Evolutionary conservation across 2,113 vertebrate species (phyloP).

Genomic region (Bagarius yarrelli): DNA sequence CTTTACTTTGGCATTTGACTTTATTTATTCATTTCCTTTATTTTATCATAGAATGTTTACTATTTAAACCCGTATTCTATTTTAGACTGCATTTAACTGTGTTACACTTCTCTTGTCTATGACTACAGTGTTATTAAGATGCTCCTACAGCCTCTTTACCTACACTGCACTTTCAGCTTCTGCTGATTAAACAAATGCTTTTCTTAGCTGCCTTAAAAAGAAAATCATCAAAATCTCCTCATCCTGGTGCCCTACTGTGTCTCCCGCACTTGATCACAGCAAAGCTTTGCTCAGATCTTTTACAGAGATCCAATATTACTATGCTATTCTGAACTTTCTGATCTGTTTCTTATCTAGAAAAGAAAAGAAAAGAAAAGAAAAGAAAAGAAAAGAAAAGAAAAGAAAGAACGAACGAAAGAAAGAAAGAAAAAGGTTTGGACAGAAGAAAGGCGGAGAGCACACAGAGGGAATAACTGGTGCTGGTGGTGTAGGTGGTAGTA

Average conservation of each 20-base stretch:
- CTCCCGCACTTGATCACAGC: background rate
- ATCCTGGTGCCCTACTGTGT: background rate
- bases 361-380: too few relatives aligned
- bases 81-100: too few relatives aligned
- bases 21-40: background rate
- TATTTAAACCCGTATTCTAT: background rate
- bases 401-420: conserved; percentile 1
- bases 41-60: background rate
- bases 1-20: too few relatives aligned
- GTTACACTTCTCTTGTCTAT: background rate
- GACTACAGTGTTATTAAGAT: background rate
- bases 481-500: conserved; percentile 27
- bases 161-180: background rate
- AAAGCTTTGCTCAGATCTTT: background rate
- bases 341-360: background rate
- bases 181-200: conserved; percentile 18
- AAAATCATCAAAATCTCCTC: background rate
- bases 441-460: background rate
- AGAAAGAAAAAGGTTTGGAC: background rate
- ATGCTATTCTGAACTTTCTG: background rate
- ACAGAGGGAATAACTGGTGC: conserved; percentile 16
- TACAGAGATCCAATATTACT: background rate
- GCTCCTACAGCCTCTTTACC: background rate
- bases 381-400: background rate
- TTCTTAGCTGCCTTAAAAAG: conserved; percentile 3